Conservation (phyloP, 2,888 invertebrate genomes). For the Eristalis arbustorum region DNA sequence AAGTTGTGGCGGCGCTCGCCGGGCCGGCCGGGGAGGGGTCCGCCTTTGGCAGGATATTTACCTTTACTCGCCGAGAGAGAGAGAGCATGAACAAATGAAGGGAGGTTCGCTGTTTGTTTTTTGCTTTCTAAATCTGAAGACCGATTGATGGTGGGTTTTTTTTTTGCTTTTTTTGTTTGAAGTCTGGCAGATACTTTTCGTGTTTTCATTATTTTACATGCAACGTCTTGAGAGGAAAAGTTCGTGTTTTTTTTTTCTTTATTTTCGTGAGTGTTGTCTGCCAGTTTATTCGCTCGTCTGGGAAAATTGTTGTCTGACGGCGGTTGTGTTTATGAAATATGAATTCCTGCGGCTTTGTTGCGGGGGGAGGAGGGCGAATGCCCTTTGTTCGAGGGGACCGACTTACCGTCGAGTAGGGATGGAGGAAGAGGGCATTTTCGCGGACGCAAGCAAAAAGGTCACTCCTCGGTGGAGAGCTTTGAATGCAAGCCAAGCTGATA, state of each 20-base stretch:
- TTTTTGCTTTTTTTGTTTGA: constrained; percentile 34
- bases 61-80: constrained; percentile 38
- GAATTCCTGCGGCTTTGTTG: neutral
- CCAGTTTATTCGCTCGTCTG: neutral
- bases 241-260: too few relatives aligned
- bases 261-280: too few relatives aligned
- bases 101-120: constrained; percentile 7
- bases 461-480: too few relatives aligned
- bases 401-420: too few relatives aligned
- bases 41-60: constrained; percentile 41
- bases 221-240: neutral
- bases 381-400: too few relatives aligned
- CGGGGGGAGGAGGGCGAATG: neutral
- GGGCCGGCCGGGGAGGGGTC: neutral
- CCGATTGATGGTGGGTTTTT: constrained; percentile 28
- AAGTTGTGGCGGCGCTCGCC: constrained; percentile 33
- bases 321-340: neutral
- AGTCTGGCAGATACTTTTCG: constrained; percentile 42
- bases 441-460: too few relatives aligned
- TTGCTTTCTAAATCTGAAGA: constrained; percentile 6
- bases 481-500: too few relatives aligned
- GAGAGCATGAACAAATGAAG: constrained; percentile 37
- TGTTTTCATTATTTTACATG: neutral
- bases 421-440: too few relatives aligned
- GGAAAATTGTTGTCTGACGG: neutral